Base-by-base conservation (phyloP, 2,888 invertebrate genomes). In the Xiphydria camelus region DNA sequence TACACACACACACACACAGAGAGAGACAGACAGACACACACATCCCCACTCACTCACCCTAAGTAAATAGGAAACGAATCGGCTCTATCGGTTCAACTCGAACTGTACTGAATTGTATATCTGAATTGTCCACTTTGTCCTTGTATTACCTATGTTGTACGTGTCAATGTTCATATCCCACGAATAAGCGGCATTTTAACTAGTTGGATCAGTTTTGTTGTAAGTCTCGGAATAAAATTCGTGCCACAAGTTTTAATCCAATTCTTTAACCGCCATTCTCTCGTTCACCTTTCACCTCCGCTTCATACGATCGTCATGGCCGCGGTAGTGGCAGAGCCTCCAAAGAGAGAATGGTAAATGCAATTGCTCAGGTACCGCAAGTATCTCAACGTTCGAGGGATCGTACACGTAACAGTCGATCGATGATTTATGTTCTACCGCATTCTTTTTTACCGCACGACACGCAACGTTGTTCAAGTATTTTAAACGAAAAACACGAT, bases 121-220 rank as follows among this genome's bases (percentile, higher is more conserved):
- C 60, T 64, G 61, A 70, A 67, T 68, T 70, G 68, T 71, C 67
- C 66, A 64, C 63, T 64, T 54, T 67, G 63, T 66, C 71, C 70
- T 69, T 74, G 71, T 73, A 75, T 70, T 70, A 73, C 68, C 66
- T 75, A 70, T 71, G 75, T 74, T 75, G 65, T 73, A 72, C 65
- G 70, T 72, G 71, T 73, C 74, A 73, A 70, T 75, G 73, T 75
- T 75, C 70, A 73, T 72, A 73, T 69, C 62, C 62, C 46, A 65
- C 62, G 62, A 63, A 65, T 67, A 69, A 68, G 70, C 68, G 72
- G 72, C 73, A 74, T 75, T 75, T 75, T 71, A 70, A 69, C 63
- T 70, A 72, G 57, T 53, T 51, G 47, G 49, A 64, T 50, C 60
- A 63, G 62, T 67, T 73, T 73, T 71, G 68, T 74, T 75, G 72